Evolutionary conservation across 2,888 invertebrate genomes (phyloP).

Genomic region (Reticulitermes lucifugus): DNA sequence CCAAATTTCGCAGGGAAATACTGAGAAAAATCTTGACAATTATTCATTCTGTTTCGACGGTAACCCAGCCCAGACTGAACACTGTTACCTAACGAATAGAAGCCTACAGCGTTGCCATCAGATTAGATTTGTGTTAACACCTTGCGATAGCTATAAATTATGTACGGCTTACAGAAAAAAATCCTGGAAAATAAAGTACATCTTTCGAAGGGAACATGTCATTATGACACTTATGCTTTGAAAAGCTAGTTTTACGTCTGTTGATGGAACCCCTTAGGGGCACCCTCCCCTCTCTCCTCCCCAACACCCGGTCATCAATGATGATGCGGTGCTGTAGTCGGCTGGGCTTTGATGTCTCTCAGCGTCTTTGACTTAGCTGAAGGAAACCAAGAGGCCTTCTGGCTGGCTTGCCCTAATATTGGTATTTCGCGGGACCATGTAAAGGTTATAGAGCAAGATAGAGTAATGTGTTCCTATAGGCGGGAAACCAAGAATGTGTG

Average conservation of each 20-base stretch:
- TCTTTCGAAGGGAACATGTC: background rate
- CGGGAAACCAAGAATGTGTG: slow-evolving; percentile 3
- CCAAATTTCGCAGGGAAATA: too few species aligned
- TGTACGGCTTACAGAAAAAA: too few species aligned
- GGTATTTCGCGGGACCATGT: slow-evolving; percentile 33
- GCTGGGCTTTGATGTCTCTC: slow-evolving; percentile 36
- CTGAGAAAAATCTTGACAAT: too few species aligned
- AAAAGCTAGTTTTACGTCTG: slow-evolving; percentile 2
- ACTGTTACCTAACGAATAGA: too few species aligned
- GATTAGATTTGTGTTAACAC: too few species aligned
- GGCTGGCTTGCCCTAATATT: slow-evolving; percentile 39
- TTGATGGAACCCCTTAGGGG: slow-evolving; percentile 34
- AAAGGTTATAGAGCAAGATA: slow-evolving; percentile 20
- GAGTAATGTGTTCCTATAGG: slow-evolving; percentile 3
- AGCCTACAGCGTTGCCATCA: too few species aligned
- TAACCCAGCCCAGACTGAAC: too few species aligned
- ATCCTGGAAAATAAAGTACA: too few species aligned
- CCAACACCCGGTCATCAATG: slow-evolving; percentile 42
- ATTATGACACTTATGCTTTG: slow-evolving; percentile 36
- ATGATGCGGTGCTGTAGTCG: slow-evolving; percentile 33
- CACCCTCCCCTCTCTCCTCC: slow-evolving; percentile 18
- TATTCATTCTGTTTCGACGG: too few species aligned
- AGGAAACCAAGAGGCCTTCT: slow-evolving; percentile 25
- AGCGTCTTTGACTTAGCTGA: slow-evolving; percentile 29
- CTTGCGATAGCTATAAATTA: too few species aligned